Evolutionary conservation across 2,113 vertebrate species (phyloP), one percentile per base, ranked within the genome.

Genomic region (Rhea pennata): DNA sequence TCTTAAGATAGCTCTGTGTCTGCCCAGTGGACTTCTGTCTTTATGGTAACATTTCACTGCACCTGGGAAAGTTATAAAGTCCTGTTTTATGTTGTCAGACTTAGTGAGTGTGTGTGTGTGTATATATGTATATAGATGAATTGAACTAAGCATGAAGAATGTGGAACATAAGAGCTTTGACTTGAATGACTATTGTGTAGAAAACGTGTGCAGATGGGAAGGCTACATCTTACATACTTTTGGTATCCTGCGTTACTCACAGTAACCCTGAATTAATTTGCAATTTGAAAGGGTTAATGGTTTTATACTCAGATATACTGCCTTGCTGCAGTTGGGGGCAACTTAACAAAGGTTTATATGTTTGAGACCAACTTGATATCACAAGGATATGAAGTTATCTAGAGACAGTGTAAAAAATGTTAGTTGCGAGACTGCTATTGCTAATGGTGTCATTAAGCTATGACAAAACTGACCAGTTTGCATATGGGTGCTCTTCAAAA

Each of bases 331-430:
- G n/a, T 50, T 58, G 46, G 10, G 21, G 17, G 54, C 19, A 40
- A 36, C 36, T 51, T 53, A 66, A 8, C 66, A 73, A 39, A 69
- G 4, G 19, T 6, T 50, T 72, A 82, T 72, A 26, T 74, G 4
- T 77, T 77, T 75, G 33, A 67, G 61, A 48, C 15, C 20, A 33
- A 36, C 9, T 31, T 84, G 46, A 46, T 77, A 44, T 22, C 20
- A 26, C 22, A 42, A 36, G 27, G 24, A 29, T 76, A 29, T 0
- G 0, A 76, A 39, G 15, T 46, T 33, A 5, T 59, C 15, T 61
- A 21, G 86, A 91, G 22, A 17, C 7, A 3, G 36, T 46, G 44
- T 61, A 46, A 59, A 46, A 59, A 33, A 6, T 33, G 16, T 48
- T 81, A 24, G n/a, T 58, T 29, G 15, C 53, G 83, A 54, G 36